Conservation (phyloP, 2,888 invertebrate genomes). For the Leptothorax acervorum region DNA sequence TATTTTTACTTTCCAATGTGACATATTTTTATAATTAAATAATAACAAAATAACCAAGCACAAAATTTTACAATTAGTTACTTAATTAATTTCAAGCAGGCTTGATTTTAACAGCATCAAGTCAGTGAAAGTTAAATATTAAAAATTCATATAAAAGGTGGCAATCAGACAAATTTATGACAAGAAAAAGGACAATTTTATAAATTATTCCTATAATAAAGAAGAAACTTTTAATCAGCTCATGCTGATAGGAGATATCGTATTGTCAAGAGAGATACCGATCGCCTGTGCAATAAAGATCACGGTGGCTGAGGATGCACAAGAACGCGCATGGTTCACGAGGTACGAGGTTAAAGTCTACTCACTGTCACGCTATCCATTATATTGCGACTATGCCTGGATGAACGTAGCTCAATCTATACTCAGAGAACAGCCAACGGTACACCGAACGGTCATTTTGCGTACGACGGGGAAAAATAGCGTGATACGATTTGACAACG, state of each 20-base stretch:
- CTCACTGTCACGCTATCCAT: constrained; percentile 74
- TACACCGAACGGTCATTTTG: constrained; percentile 66
- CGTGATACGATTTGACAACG: constrained; percentile 11
- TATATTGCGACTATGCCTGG: constrained; percentile 45
- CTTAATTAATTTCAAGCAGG: not conserved
- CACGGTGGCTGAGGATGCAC: too few species aligned
- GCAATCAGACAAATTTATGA: not conserved
- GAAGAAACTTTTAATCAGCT: not conserved
- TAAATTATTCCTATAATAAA: not conserved
- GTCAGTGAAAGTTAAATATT: constrained; percentile 1
- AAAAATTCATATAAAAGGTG: not conserved
- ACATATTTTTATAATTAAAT: not conserved
- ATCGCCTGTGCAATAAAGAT: not conserved
- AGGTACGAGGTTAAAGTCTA: constrained; percentile 58
- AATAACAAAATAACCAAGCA: not conserved
- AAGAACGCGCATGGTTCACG: not conserved
- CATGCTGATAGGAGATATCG: not conserved
- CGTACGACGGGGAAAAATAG: constrained; percentile 39
- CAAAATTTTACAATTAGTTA: not conserved
- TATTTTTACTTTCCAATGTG: not conserved
- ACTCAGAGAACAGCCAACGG: constrained; percentile 50
- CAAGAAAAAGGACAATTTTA: not conserved
- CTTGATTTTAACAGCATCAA: not conserved
- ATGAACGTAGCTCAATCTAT: constrained; percentile 61
- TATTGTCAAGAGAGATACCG: not conserved